A percentile compares a stretch with the other conserved stretches of the same genome.
phyloP scores from a whole-genome alignment of 1,140 invertebrate species.

The Colletes latitarsis region DNA sequence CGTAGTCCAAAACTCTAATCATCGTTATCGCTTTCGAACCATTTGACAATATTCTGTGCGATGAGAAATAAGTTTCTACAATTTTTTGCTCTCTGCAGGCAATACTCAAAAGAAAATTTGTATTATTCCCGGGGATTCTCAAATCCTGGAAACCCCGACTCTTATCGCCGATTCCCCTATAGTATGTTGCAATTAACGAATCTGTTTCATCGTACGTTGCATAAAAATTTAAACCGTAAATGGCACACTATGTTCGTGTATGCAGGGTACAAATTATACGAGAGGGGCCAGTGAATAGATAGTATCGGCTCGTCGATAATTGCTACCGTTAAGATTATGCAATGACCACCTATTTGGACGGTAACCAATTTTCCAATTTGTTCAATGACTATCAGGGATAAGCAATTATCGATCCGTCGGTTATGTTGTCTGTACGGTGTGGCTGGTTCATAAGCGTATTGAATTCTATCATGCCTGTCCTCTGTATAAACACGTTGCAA shows the following conservation, averaged over 20 bases:
- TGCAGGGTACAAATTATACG: background rate
- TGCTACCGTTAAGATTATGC: conserved; percentile 38
- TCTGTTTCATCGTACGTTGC: too few relatives aligned
- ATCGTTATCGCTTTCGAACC: background rate
- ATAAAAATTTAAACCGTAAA: too few relatives aligned
- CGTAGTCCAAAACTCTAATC: background rate
- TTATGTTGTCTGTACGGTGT: background rate
- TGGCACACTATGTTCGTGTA: too few relatives aligned
- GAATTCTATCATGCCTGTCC: conserved; percentile 4
- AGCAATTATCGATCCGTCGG: conserved; percentile 8
- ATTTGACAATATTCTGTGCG: background rate
- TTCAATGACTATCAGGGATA: conserved; percentile 12
- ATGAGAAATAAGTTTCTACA: too few relatives aligned
- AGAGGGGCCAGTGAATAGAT: background rate
- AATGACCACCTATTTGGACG: conserved; percentile 46
- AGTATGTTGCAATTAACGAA: too few relatives aligned
- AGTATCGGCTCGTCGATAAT: conserved; percentile 40
- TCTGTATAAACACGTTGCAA: background rate
- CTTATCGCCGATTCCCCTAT: too few relatives aligned
- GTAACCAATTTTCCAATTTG: conserved; percentile 54
- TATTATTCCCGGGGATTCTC: too few relatives aligned
- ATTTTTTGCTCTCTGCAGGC: too few relatives aligned
- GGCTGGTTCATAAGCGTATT: background rate
- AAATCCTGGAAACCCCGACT: too few relatives aligned
- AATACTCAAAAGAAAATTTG: too few relatives aligned